A percentile compares a stretch with the other conserved stretches of the same genome.
These are phyloP conservation scores for Amphipoea oculea DNA, from an alignment of 2,888 invertebrate genomes.

Conservation along the genomic window DNA sequence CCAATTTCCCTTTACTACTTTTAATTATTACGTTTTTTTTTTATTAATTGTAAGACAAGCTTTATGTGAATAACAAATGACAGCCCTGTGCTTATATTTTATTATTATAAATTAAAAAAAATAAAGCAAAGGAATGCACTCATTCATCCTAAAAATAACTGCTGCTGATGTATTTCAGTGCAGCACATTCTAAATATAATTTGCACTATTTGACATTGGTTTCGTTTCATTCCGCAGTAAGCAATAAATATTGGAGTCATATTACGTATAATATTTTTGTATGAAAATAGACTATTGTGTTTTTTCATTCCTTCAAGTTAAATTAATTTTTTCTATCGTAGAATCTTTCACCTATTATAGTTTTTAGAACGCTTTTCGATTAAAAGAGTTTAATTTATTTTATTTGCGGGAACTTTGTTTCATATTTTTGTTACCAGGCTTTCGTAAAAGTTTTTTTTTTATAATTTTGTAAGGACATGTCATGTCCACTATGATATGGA, in stretches of 20 bases:
- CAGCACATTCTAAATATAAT: slow-evolving; percentile 14
- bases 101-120: not conserved
- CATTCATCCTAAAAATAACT: slow-evolving; percentile 5
- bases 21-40: not conserved
- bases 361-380: not conserved
- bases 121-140: not conserved
- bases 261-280: not conserved
- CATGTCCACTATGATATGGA: too few relatives aligned
- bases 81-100: not conserved
- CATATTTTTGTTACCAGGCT: not conserved
- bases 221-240: not conserved
- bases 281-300: not conserved
- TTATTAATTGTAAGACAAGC: not conserved
- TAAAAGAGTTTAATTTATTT: not conserved
- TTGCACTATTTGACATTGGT: slow-evolving; percentile 20
- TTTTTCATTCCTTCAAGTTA: too few relatives aligned
- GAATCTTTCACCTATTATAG: not conserved
- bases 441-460: not conserved
- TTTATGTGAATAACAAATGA: not conserved
- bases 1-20: not conserved
- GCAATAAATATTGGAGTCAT: not conserved
- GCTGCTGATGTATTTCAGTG: slow-evolving; percentile 8
- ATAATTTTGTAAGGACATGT: not conserved
- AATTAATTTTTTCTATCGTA: not conserved
- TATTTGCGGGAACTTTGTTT: not conserved